Evolutionary conservation across 2,797 vertebrate species (phyloP).

Genomic region (Thripadectes ignobilis): DNA sequence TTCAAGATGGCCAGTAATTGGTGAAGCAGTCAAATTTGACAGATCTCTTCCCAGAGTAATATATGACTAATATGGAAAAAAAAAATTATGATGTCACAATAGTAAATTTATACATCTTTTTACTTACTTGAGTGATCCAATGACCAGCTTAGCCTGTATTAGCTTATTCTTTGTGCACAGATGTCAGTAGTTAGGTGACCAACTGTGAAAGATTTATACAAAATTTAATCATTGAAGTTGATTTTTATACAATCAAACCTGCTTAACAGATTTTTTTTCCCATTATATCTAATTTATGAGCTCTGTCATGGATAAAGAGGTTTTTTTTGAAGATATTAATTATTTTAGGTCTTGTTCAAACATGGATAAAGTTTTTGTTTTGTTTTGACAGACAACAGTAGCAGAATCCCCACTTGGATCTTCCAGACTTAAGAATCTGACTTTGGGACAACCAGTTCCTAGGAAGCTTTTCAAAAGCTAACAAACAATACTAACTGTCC

Average conservation of each 20-base stretch:
- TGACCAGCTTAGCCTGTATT: background rate
- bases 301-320: background rate
- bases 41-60: background rate
- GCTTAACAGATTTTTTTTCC: background rate
- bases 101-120: background rate
- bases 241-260: background rate
- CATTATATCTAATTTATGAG: background rate
- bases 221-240: background rate
- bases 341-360: background rate
- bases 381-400: constrained; percentile 53
- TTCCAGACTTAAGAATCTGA: constrained; percentile 64
- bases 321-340: background rate
- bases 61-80: background rate
- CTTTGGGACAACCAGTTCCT: constrained; percentile 37
- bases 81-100: background rate
- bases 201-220: background rate
- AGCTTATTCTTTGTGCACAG: background rate
- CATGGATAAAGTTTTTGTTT: background rate
- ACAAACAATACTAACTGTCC: background rate
- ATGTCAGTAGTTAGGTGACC: background rate
- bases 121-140: background rate
- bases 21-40: background rate
- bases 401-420: constrained; percentile 71
- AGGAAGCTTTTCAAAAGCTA: constrained; percentile 71
- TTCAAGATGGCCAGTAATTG: background rate